Percentiles rank a stretch among this genome's conserved stretches.
Evolutionary conservation across 2,797 vertebrate species (phyloP).

Genomic region (Ciconia nigra): DNA sequence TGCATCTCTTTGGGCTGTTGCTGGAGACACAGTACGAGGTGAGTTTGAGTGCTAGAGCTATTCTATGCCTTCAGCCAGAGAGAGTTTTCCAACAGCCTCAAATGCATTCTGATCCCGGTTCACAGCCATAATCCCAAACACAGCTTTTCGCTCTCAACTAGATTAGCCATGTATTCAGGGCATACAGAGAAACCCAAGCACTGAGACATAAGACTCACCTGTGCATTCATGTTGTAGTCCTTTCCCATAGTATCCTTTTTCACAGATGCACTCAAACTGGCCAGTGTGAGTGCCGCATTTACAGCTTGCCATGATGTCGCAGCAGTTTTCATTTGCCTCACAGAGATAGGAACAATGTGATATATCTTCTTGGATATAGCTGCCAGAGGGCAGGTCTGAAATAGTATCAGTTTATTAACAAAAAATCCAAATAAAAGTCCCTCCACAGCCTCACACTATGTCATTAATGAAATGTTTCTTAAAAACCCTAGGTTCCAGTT

Average conservation of each 20-base stretch:
- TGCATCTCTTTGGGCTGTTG: background rate
- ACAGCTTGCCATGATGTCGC: conserved; percentile 95
- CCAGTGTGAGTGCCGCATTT: conserved; percentile 95
- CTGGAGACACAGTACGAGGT: background rate
- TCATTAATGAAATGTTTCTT: background rate
- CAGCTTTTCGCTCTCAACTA: background rate
- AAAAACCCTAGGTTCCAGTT: background rate
- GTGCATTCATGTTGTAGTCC: conserved; percentile 92
- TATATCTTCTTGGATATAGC: conserved; percentile 93
- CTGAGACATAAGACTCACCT: conserved; percentile 74
- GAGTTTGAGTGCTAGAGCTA: background rate
- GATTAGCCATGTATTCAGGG: background rate
- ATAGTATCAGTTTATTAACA: background rate
- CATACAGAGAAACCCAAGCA: background rate
- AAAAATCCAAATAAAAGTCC: background rate
- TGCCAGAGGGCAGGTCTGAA: conserved; percentile 91
- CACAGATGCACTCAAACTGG: conserved; percentile 96
- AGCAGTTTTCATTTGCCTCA: conserved; percentile 86
- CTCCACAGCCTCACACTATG: background rate
- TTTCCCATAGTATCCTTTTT: conserved; percentile 94
- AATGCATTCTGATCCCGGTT: background rate
- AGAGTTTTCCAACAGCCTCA: background rate
- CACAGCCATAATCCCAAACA: background rate
- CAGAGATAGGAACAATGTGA: conserved; percentile 89
- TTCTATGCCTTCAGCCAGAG: background rate